Conservation (phyloP, 2,797 vertebrate species). For the Liparis tanakae region DNA sequence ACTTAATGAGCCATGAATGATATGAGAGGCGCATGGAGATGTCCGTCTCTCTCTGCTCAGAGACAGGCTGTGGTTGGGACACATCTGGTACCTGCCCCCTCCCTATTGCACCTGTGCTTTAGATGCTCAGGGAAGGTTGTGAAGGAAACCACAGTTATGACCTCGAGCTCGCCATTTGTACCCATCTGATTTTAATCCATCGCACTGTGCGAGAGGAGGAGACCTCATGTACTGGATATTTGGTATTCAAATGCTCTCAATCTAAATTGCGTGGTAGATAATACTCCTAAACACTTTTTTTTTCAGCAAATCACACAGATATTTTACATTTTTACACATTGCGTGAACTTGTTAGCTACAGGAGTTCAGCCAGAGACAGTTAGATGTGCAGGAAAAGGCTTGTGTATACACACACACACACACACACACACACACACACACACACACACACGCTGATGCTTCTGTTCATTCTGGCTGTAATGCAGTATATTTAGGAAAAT, state of each 20-base stretch:
- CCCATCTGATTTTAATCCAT: conserved; percentile 32
- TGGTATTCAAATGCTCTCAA: neutral
- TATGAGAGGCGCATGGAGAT: conserved; percentile 70
- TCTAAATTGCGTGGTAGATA: neutral
- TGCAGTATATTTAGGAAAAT: too few relatives aligned
- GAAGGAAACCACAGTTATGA: conserved; percentile 54
- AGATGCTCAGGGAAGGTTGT: conserved; percentile 56
- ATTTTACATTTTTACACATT: neutral
- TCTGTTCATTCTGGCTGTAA: too few relatives aligned
- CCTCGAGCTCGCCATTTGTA: conserved; percentile 48
- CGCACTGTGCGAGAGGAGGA: conserved; percentile 19
- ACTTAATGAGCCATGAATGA: conserved; percentile 80
- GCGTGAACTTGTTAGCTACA: neutral
- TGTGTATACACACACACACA: too few relatives aligned
- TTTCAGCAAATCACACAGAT: neutral
- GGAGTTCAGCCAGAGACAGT: neutral
- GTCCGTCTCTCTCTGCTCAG: conserved; percentile 57
- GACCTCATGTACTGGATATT: conserved; percentile 5
- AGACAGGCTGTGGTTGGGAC: conserved; percentile 58
- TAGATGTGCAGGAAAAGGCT: too few relatives aligned
- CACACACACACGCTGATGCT: too few relatives aligned
- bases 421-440: too few relatives aligned
- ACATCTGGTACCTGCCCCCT: conserved; percentile 75
- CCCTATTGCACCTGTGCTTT: conserved; percentile 69
- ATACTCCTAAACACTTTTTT: neutral